Evolutionary conservation across 2,888 invertebrate genomes (phyloP).

Genomic region (Octodonta nipae): DNA sequence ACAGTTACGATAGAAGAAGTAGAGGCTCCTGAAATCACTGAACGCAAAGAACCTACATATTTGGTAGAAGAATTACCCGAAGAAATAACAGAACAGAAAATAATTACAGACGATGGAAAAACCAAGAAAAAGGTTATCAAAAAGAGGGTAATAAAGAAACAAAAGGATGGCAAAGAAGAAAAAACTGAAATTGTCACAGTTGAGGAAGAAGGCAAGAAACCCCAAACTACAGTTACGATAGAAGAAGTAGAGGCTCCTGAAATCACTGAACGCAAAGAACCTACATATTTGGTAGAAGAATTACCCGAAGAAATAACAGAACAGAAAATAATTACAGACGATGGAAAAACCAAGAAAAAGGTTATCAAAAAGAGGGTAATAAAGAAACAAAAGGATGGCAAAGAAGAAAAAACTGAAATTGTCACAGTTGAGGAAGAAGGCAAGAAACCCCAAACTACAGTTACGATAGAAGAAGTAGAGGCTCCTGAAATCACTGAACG

Average conservation of each 20-base stretch:
- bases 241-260: slow-evolving; percentile 17
- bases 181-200: slow-evolving; percentile 34
- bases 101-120: slow-evolving; percentile 18
- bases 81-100: slow-evolving; percentile 16
- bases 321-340: slow-evolving; percentile 27
- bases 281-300: slow-evolving; percentile 25
- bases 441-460: slow-evolving; percentile 31
- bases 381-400: slow-evolving; percentile 33
- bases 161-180: slow-evolving; percentile 29
- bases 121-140: slow-evolving; percentile 15
- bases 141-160: slow-evolving; percentile 35
- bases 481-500: slow-evolving; percentile 24
- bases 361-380: slow-evolving; percentile 33
- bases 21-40: slow-evolving; percentile 11
- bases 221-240: slow-evolving; percentile 20
- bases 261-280: slow-evolving; percentile 13
- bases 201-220: slow-evolving; percentile 23
- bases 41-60: slow-evolving; percentile 4
- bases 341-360: slow-evolving; percentile 23
- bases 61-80: slow-evolving; percentile 21
- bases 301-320: slow-evolving; percentile 18
- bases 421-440: slow-evolving; percentile 34
- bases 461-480: slow-evolving; percentile 28
- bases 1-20: slow-evolving; percentile 21
- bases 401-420: slow-evolving; percentile 36